Evolutionary conservation across 2,888 invertebrate species (phyloP), one percentile per base, ranked within the genome.

Genomic region (Sphaeridia pumilis): DNA sequence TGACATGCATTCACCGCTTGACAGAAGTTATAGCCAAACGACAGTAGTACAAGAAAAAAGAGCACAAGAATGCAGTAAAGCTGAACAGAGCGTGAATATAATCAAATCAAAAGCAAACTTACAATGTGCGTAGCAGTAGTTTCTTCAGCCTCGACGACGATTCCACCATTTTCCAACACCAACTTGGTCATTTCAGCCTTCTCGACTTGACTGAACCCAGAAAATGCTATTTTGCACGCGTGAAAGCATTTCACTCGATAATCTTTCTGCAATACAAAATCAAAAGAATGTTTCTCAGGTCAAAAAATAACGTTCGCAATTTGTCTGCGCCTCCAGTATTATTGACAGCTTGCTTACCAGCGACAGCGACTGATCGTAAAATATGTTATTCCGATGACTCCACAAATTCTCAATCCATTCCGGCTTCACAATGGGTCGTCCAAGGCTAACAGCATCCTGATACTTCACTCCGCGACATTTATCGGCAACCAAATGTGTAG

Each of bases 391-490:
- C 66, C 86, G 79, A 60, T 79, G 77, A 59, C 84, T 80, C 95
- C 95, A 97, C 59, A 87, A 81, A 58, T 82, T 78, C 69, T 81
- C 78, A 20, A 95, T 84, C 94, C 94, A 97, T 55, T 83, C 80
- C 54, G 84, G 80, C 62, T 83, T 81, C 75, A 95, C 83, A 61
- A 94, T 85, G 26, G 90, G 88, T 66, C 88, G 80, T 54, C 87
- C 82, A 73, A 92, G 86, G 52, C 87, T 85, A 59, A 85, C 83
- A 54, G 94, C 94, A 73, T 89, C 89, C 74, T 87, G 82, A 72
- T 94, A 95, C 75, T 94, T 94, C 66, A 88, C 87, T 56, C 93
- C 92, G 44, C 84, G 84, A 66, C 86, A 85, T 66, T 81, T 79
- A 67, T 86, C 87, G 60, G 94, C 88, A 65, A 97, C 87, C 64